Evolutionary conservation across 2,797 vertebrate genomes (phyloP).

Genomic region (Sciurus vulgaris): DNA sequence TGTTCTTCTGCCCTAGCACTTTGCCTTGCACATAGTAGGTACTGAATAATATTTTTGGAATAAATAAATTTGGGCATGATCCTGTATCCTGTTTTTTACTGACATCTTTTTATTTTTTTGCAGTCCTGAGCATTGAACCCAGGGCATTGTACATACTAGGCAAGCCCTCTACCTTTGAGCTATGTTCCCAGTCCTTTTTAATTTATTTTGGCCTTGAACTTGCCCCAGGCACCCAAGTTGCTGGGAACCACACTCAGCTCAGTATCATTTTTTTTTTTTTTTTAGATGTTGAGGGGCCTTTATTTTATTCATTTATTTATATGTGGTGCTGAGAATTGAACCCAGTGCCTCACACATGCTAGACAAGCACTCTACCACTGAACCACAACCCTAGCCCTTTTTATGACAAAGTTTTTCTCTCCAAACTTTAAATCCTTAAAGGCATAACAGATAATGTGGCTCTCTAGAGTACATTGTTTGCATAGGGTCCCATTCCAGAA

Average conservation of each 20-base stretch:
- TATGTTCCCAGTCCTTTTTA: too few relatives aligned
- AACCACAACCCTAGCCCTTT: neutral
- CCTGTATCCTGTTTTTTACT: neutral
- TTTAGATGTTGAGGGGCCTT: neutral
- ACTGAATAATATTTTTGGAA: neutral
- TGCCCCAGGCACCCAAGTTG: too few relatives aligned
- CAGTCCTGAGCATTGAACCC: too few relatives aligned
- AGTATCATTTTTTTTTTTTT: neutral
- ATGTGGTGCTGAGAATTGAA: too few relatives aligned
- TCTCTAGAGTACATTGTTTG: neutral
- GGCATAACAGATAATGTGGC: neutral
- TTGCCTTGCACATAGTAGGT: neutral
- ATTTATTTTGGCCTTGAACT: too few relatives aligned
- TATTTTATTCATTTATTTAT: too few relatives aligned
- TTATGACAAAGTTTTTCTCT: neutral
- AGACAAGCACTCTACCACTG: too few relatives aligned
- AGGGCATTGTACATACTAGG: too few relatives aligned
- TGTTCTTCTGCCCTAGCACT: neutral
- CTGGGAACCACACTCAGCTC: too few relatives aligned
- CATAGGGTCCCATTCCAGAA: neutral
- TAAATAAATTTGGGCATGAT: neutral
- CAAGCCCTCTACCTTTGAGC: too few relatives aligned
- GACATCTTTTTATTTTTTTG: too few relatives aligned
- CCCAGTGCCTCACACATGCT: too few relatives aligned
- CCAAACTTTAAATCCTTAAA: neutral